Base-by-base conservation (phyloP, 2,113 vertebrate species). In the Notarius lentiginosus region DNA sequence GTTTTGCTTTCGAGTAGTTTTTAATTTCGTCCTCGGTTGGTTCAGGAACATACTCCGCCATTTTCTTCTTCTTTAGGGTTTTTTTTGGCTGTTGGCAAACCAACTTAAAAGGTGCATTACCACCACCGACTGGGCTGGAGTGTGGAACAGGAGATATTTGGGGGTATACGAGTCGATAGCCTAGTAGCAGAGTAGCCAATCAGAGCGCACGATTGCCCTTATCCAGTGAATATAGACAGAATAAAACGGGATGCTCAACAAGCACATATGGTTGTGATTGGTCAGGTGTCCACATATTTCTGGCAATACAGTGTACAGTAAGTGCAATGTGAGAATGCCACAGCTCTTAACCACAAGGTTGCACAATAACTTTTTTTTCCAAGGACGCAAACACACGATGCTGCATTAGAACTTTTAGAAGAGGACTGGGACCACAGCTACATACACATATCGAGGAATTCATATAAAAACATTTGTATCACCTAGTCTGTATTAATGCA, bases 391-490 rank as follows among this genome's bases (percentile, higher is more conserved):
- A 65, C 24, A 65, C 63, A 65, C n/a, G 10, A 24, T 65, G 63
- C 63, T 65, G 24, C 63, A 65, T 65, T n/a, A 65, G 63, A 65
- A 65, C n/a, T n/a, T 63, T n/a, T 65, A 65, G 63, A 65, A n/a
- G 8, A 65, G 63, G 8, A 65, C n/a, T n/a, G 4, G 8, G 24
- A 65, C 24, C n/a, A n/a, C n/a, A 9, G 63, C 2, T 4, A 65
- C 22, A 65, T 65, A 65, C 18, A n/a, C 1, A 10, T 20, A 18
- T 60, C 18, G 0, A 2, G 17, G 18, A 60, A 20, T 7, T 22
- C 58, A 6, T 60, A 60, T 60, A 60, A 20, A 60, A 20, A 20
- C 18, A 63, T 24, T 24, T 24, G 22, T 63, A 63, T 63, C 61
- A 22, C 61, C 7, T 24, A 24, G 61, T 24, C 20, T 22, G 7